Percentiles rank a stretch among this genome's conserved stretches.
phyloP scores from a whole-genome alignment of 2,113 vertebrate species.

The Thermophis baileyi region DNA sequence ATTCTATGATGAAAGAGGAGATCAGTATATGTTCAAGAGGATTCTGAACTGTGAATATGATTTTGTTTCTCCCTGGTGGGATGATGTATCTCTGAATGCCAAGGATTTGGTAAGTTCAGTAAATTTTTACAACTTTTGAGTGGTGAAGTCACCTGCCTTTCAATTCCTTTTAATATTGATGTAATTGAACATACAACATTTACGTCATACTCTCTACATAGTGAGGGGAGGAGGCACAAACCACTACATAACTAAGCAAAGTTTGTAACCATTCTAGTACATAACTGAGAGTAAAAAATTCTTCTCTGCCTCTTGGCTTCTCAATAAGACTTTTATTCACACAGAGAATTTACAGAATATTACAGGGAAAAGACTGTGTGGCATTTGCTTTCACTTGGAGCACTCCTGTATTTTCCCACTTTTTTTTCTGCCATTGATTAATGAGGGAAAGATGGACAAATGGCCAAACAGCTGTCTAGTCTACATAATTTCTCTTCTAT shows the following conservation, averaged over 20 bases:
- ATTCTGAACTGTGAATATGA: slow-evolving; percentile 89
- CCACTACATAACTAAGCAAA: no score
- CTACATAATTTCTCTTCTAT: neutral
- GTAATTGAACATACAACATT: neutral
- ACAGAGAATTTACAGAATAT: neutral
- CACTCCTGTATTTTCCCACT: neutral
- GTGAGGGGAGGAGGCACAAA: neutral
- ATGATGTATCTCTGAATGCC: slow-evolving; percentile 87
- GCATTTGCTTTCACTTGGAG: neutral
- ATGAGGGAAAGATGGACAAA: neutral
- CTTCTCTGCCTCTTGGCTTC: neutral
- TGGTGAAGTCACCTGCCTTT: neutral
- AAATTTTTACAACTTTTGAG: neutral
- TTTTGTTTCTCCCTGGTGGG: slow-evolving; percentile 93
- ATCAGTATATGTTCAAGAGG: slow-evolving; percentile 88
- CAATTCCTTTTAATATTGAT: neutral
- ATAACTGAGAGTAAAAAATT: neutral
- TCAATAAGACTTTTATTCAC: neutral
- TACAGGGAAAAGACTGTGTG: neutral
- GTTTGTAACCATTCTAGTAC: neutral
- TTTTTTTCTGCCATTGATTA: neutral
- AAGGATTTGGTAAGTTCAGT: slow-evolving; percentile 83
- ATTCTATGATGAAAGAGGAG: slow-evolving; percentile 86
- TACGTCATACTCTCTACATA: neutral
- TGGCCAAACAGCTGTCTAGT: neutral